These are phyloP conservation scores for Philotrypesis tridentata DNA, from an alignment of 1,140 invertebrate species.

Conservation along the genomic window DNA sequence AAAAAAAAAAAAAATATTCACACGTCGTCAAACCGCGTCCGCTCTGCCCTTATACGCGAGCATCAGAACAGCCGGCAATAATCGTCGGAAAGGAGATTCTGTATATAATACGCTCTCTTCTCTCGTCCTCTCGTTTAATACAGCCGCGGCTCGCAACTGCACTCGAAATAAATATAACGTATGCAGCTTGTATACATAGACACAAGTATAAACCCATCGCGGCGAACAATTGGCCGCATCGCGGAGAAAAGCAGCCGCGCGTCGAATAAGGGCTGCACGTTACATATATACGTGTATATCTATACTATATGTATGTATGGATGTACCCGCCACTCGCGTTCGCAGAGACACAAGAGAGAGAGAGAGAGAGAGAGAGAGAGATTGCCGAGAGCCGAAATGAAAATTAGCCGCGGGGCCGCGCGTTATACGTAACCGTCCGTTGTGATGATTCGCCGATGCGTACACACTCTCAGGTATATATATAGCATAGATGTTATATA, in stretches of 20 bases:
- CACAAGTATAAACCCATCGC: neutral
- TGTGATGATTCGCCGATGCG: constrained; percentile 50
- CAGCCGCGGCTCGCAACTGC: neutral
- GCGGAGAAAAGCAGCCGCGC: neutral
- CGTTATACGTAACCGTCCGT: too few species aligned
- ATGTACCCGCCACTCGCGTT: too few species aligned
- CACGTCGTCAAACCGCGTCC: constrained; percentile 6
- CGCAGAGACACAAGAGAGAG: constrained; percentile 6
- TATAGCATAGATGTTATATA: too few species aligned
- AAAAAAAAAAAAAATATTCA: neutral
- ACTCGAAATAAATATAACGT: neutral
- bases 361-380: too few species aligned
- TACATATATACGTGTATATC: neutral
- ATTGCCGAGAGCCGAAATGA: neutral
- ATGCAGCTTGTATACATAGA: too few species aligned
- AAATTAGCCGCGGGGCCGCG: neutral
- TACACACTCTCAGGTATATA: neutral
- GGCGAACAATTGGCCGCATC: neutral
- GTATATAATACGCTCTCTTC: too few species aligned
- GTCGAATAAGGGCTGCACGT: neutral
- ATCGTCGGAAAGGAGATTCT: neutral
- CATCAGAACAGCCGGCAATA: too few species aligned
- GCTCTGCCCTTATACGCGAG: too few species aligned
- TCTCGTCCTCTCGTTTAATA: too few species aligned
- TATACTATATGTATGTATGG: too few species aligned